Base-by-base conservation (phyloP, 2,888 invertebrate species). In the Drosophila mulleri region DNA sequence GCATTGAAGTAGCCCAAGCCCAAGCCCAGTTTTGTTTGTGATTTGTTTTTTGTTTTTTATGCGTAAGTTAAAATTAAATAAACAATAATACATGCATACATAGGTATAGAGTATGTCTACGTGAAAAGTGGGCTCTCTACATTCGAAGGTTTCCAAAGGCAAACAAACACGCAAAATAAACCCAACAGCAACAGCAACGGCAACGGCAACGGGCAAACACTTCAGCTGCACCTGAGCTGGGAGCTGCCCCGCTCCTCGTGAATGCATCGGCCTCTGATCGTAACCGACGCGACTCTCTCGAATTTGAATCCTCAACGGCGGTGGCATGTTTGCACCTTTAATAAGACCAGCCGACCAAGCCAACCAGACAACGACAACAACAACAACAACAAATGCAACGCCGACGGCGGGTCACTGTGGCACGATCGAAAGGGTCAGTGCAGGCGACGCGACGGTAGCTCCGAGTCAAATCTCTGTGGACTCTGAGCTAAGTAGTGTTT, bases 321-420 rank as follows among this genome's bases (percentile, higher is more conserved):
- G 84, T 89, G 88, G 90, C 84, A 89, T 89, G 90, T 89, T 90
- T 89, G 84, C 90, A 88, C 89, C 90, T 83, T 84, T 89, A 88
- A 89, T 89, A 90, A 90, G 89, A 86, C 82, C 80, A 89, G 83
- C 75, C 41, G 14, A 41, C 16, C 39, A 39, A 77, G 62, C 41
- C n/a, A n/a, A 77, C 62, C 68, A 67, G 68, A 72, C 76, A 73
- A 72, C 75, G 69, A 65, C 57, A 67, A 29, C 29, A 29, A 29
- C 8, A 29, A 3, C 26, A 26, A 26, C 26, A 26, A 4, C 42
- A 64, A 74, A 54, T 62, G 41, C 48, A 78, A 67, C 32, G 80
- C 80, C 79, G 76, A 62, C 75, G 68, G 42, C 70, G 23, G 54
- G 63, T 59, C 70, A 67, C 39, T 57, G 58, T 67, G 78, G 66